Evolutionary conservation across 2,113 vertebrate genomes (phyloP).

Genomic region (Tragelaphus imberbis): DNA sequence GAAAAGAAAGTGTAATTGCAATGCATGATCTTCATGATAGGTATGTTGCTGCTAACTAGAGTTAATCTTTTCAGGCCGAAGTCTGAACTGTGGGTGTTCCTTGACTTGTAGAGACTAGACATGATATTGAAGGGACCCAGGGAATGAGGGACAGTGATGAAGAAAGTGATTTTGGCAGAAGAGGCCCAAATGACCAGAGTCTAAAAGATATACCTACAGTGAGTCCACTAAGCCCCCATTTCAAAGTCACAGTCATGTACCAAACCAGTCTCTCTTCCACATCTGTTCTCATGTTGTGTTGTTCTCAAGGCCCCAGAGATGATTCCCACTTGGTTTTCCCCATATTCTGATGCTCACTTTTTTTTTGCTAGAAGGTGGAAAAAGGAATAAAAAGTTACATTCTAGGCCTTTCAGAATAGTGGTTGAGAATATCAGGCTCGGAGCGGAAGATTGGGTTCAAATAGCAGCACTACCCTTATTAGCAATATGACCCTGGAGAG

Average conservation of each 20-base stretch:
- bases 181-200: neutral
- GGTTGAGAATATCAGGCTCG: neutral
- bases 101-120: neutral
- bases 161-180: neutral
- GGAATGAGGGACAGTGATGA: neutral
- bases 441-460: neutral
- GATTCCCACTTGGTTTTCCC: neutral
- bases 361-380: neutral
- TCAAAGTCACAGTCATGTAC: neutral
- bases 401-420: neutral
- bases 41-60: neutral
- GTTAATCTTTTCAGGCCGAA: neutral
- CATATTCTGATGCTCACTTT: neutral
- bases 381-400: neutral
- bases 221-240: neutral
- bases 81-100: neutral
- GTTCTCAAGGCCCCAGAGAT: neutral
- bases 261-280: neutral
- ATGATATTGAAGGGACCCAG: neutral
- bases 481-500: neutral
- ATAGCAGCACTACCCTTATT: neutral
- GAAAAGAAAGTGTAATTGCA: neutral
- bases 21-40: neutral
- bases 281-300: neutral
- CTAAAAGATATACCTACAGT: neutral